These are phyloP conservation scores for Eutolmus rufibarbis DNA, from an alignment of 2,888 invertebrate genomes.

Conservation along the genomic window DNA sequence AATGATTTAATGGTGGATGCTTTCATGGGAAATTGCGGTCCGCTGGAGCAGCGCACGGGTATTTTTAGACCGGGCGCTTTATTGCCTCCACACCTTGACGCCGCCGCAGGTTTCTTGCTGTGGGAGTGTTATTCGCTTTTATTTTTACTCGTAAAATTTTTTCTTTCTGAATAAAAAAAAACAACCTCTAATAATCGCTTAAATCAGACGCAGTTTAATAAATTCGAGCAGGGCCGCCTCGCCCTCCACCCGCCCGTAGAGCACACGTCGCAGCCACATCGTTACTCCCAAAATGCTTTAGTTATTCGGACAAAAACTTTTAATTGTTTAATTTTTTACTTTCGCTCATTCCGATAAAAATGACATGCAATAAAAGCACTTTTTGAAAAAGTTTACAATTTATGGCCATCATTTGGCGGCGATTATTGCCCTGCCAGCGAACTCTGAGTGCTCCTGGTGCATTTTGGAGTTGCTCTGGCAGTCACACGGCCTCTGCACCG, in stretches of 20 bases:
- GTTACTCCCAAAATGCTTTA: slow-evolving; percentile 1
- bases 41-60: background rate
- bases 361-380: slow-evolving; percentile 19
- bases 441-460: slow-evolving; percentile 5
- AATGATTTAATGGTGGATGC: slow-evolving; percentile 27
- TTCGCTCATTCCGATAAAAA: slow-evolving; percentile 21
- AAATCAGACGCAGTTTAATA: slow-evolving; percentile 6
- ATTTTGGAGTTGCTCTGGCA: background rate
- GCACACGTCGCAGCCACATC: background rate
- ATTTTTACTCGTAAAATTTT: background rate
- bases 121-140: background rate
- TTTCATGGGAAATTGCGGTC: background rate
- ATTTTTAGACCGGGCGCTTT: background rate
- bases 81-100: background rate
- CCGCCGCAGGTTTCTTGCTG: background rate
- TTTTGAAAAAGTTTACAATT: slow-evolving; percentile 55
- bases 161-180: background rate
- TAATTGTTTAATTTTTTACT: slow-evolving; percentile 36
- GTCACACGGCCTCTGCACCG: background rate
- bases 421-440: slow-evolving; percentile 51
- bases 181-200: background rate
- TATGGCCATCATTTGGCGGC: slow-evolving; percentile 60
- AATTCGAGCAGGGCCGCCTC: background rate
- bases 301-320: slow-evolving; percentile 22
- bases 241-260: background rate